Percentiles rank a stretch among this genome's conserved stretches.
Evolutionary conservation across 2,113 vertebrate species (phyloP).

Genomic region (Etia nguti): DNA sequence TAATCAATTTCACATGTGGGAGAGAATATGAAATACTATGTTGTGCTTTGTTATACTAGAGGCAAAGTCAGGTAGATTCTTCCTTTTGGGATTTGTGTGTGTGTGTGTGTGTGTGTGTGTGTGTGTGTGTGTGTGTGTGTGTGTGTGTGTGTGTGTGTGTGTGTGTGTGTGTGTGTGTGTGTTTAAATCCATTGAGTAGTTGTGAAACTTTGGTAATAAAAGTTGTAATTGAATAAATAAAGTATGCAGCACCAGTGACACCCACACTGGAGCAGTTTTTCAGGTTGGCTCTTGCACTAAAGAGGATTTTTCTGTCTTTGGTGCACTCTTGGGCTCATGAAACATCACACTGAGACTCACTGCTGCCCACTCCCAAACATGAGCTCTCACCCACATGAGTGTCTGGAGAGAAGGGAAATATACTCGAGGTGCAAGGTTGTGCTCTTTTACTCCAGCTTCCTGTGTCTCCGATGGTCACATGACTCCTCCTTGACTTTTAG

Average conservation of each 20-base stretch:
- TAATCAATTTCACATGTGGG: not conserved
- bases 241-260: not conserved
- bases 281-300: not conserved
- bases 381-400: not conserved
- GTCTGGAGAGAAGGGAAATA: slow-evolving; percentile 17
- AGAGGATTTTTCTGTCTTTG: not conserved
- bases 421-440: not conserved
- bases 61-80: not conserved
- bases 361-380: not conserved
- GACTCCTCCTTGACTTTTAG: slow-evolving; percentile 3
- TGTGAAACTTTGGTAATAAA: not conserved
- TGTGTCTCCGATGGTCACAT: slow-evolving; percentile 15
- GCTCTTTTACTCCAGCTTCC: slow-evolving; percentile 17
- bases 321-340: not conserved
- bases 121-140: not conserved
- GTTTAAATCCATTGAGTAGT: not conserved
- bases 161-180: not conserved
- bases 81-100: not conserved
- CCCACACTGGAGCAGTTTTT: not conserved
- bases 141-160: not conserved
- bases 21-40: not conserved
- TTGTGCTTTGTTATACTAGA: not conserved
- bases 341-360: not conserved
- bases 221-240: not conserved
- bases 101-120: not conserved